These are phyloP conservation scores for Laothoe populi DNA, from an alignment of 2,888 invertebrate genomes.

Conservation along the genomic window DNA sequence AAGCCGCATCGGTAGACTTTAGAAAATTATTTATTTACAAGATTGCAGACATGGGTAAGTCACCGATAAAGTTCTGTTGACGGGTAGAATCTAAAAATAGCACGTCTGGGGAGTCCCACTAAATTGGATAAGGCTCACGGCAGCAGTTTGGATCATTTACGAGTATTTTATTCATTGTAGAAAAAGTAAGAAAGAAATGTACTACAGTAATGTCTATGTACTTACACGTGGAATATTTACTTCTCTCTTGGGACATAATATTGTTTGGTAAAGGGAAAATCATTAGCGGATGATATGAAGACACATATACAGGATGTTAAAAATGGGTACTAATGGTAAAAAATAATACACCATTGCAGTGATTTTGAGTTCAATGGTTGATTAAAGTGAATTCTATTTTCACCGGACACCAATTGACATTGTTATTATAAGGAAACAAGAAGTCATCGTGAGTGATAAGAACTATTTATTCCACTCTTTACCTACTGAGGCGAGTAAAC, in stretches of 20 bases:
- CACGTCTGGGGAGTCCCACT: not conserved
- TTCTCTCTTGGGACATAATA: not conserved
- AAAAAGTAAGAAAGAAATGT: not conserved
- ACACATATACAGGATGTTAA: not conserved
- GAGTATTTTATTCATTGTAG: constrained; percentile 6
- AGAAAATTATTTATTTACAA: constrained; percentile 1
- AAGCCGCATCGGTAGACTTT: not conserved
- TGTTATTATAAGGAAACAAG: too few species aligned
- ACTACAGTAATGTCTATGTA: not conserved
- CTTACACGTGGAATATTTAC: constrained; percentile 2
- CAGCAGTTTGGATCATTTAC: constrained; percentile 10
- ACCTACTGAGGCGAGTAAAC: too few species aligned
- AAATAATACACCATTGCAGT: too few species aligned
- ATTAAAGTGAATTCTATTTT: too few species aligned
- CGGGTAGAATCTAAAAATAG: constrained; percentile 1
- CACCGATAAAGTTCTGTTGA: not conserved
- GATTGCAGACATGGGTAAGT: not conserved
- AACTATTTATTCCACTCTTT: too few species aligned
- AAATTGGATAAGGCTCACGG: constrained; percentile 11
- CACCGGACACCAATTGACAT: too few species aligned
- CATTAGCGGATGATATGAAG: not conserved
- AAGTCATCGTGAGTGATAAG: too few species aligned
- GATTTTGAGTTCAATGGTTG: too few species aligned
- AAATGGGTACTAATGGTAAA: too few species aligned
- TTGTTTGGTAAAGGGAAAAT: not conserved